Conservation (phyloP, 2,888 invertebrate species). For the Danaus chrysippus region DNA sequence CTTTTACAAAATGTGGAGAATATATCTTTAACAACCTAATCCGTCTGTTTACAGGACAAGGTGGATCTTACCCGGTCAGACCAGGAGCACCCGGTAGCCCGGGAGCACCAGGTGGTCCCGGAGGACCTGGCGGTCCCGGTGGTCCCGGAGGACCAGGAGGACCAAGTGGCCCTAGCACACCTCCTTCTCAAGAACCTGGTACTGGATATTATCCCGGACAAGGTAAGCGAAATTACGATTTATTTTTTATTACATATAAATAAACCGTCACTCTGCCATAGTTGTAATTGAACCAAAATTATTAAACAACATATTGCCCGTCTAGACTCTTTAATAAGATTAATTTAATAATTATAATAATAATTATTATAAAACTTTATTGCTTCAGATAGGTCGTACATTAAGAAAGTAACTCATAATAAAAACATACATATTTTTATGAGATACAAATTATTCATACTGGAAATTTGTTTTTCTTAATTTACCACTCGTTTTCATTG, state of each 20-base stretch:
- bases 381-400: too few species aligned
- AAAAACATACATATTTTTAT: too few species aligned
- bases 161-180: constrained; percentile 28
- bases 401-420: too few species aligned
- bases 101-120: constrained; percentile 33
- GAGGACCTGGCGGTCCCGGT: constrained; percentile 38
- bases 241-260: not conserved
- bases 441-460: too few species aligned
- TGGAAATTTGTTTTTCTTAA: too few species aligned
- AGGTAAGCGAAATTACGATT: constrained; percentile 34
- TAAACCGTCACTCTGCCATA: not conserved
- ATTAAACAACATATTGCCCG: too few species aligned
- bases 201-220: constrained; percentile 26
- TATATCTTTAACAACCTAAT: not conserved
- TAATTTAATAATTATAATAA: too few species aligned
- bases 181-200: constrained; percentile 30
- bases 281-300: too few species aligned
- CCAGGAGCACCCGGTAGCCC: constrained; percentile 29
- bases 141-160: constrained; percentile 33
- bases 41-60: not conserved
- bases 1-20: not conserved
- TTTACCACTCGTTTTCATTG: too few species aligned
- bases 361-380: too few species aligned
- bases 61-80: constrained; percentile 46
- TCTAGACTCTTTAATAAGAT: too few species aligned